A percentile compares a stretch with the other conserved stretches of the same genome.
Conservation (phyloP, 2,113 vertebrate species). For the Paedocypris sp. region DNA sequence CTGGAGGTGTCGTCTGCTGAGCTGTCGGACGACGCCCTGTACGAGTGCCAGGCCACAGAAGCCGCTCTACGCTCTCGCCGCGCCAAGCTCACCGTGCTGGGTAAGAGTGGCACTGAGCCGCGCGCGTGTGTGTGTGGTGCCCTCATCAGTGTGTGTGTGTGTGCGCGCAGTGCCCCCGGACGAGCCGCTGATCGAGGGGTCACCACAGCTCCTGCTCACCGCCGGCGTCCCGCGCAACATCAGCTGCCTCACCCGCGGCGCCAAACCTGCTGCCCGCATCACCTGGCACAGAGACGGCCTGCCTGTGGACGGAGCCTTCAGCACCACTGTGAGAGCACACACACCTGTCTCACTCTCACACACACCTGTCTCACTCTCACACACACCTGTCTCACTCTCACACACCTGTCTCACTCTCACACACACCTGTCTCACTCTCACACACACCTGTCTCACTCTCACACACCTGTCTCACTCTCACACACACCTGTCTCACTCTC, state of each 20-base stretch:
- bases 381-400: neutral
- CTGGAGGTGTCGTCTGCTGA: slow-evolving; percentile 81
- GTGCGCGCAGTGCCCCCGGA: slow-evolving; percentile 68
- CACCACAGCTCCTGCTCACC: slow-evolving; percentile 77
- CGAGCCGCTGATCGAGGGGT: slow-evolving; percentile 78
- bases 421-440: no score
- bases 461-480: no score
- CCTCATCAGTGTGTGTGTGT: slow-evolving; percentile 10
- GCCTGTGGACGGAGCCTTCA: slow-evolving; percentile 69
- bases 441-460: no score
- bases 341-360: no score
- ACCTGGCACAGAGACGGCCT: slow-evolving; percentile 80
- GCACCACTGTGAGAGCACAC: slow-evolving; percentile 64
- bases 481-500: no score
- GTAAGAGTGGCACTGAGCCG: slow-evolving; percentile 39
- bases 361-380: no score
- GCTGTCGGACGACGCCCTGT: slow-evolving; percentile 81
- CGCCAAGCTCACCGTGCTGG: slow-evolving; percentile 86
- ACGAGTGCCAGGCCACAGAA: slow-evolving; percentile 92
- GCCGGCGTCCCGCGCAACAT: slow-evolving; percentile 81
- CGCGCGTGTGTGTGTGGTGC: slow-evolving; percentile 24
- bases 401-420: no score
- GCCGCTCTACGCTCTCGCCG: slow-evolving; percentile 81
- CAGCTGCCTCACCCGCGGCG: slow-evolving; percentile 79
- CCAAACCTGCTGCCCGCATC: slow-evolving; percentile 78